phyloP scores from a whole-genome alignment of 2,888 invertebrate species.

The Eilema sororculum region DNA sequence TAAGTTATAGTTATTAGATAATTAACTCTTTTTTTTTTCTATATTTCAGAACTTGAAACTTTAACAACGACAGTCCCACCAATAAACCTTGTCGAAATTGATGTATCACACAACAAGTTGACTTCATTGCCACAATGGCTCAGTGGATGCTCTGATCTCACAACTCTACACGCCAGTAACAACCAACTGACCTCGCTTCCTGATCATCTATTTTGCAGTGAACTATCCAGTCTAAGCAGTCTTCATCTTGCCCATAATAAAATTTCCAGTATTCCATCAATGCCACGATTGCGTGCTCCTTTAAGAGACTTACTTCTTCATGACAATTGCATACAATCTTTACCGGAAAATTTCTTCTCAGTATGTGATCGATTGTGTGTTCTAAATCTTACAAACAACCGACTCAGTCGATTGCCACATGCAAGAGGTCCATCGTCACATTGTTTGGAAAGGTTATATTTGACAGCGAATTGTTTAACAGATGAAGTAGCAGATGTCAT shows the following conservation, averaged over 20 bases:
- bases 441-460: conserved; percentile 89
- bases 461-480: conserved; percentile 92
- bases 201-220: conserved; percentile 91
- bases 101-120: conserved; percentile 93
- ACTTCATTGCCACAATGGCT: conserved; percentile 92
- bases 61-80: conserved; percentile 91
- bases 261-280: conserved; percentile 90
- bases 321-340: conserved; percentile 91
- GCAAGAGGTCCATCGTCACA: conserved; percentile 88
- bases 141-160: conserved; percentile 90
- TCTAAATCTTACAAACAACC: conserved; percentile 93
- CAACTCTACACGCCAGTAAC: conserved; percentile 91
- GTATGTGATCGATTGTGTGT: conserved; percentile 89
- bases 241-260: conserved; percentile 93
- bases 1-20: no score
- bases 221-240: conserved; percentile 90
- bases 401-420: conserved; percentile 90
- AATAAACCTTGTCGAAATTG: conserved; percentile 90
- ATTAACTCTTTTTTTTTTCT: not conserved
- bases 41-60: conserved; percentile 90
- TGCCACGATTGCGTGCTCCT: conserved; percentile 88
- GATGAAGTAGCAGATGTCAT: conserved; percentile 90
- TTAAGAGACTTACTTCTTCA: conserved; percentile 91
- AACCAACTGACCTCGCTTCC: conserved; percentile 90
- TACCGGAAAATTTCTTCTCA: conserved; percentile 93